A percentile compares a stretch with the other conserved stretches of the same genome.
Conservation (phyloP, 2,113 vertebrate species). For the Melanocharis versteri region DNA sequence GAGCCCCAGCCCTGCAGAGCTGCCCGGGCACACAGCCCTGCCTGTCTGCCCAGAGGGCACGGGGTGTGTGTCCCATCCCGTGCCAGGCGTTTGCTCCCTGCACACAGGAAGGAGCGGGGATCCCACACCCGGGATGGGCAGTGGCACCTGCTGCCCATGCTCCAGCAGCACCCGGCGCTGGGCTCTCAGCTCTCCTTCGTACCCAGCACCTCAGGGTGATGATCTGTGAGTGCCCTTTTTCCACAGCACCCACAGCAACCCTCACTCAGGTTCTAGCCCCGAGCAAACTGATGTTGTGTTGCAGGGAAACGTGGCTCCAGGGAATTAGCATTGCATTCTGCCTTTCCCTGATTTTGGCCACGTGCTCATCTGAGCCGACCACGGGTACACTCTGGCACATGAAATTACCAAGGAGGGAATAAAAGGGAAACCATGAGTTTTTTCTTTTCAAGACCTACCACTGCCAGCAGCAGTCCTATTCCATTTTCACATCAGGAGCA, state of each 20-base stretch:
- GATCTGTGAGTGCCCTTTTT: neutral
- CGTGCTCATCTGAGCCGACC: accelerated
- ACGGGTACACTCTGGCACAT: accelerated
- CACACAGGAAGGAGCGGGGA: neutral
- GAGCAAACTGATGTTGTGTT: accelerated
- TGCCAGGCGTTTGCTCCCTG: neutral
- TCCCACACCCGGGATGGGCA: neutral
- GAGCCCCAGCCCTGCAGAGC: no score
- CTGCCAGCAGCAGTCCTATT: neutral
- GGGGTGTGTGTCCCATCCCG: accelerated
- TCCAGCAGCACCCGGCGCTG: neutral
- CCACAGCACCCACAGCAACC: neutral
- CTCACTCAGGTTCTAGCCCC: accelerated
- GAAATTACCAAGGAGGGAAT: neutral
- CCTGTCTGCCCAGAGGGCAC: accelerated
- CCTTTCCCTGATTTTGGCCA: accelerated
- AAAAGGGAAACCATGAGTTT: neutral
- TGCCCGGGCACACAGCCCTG: accelerated
- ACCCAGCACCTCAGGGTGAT: neutral
- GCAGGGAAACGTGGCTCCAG: accelerated
- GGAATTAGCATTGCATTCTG: no score
- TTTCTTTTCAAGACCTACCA: neutral
- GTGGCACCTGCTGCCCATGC: neutral
- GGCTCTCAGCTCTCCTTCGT: neutral
- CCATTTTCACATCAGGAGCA: neutral